These are phyloP conservation scores for Chiloscyllium plagiosum DNA, from an alignment of 2,113 vertebrate genomes.

Conservation along the genomic window DNA sequence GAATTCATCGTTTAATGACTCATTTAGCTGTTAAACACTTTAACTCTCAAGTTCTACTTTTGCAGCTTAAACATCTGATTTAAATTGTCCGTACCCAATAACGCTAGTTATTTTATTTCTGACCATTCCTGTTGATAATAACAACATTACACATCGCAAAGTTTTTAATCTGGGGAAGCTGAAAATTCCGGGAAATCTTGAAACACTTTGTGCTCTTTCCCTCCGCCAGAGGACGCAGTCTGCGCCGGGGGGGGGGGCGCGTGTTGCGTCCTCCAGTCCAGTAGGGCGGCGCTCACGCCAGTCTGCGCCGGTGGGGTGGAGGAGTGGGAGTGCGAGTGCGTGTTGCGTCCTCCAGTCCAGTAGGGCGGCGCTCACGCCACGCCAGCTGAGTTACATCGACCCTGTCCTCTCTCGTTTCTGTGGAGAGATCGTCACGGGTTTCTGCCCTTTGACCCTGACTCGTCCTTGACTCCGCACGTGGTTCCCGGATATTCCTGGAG, in stretches of 20 bases:
- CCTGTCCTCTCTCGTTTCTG: constrained; percentile 23
- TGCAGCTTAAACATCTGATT: not conserved
- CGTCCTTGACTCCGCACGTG: not conserved
- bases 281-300: too few species aligned
- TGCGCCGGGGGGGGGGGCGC: too few species aligned
- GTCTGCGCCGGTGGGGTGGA: too few species aligned
- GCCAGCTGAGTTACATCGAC: constrained; percentile 42
- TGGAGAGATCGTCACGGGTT: not conserved
- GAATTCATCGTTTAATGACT: too few species aligned
- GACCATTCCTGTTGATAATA: not conserved
- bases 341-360: not conserved
- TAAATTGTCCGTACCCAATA: not conserved
- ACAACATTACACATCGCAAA: not conserved
- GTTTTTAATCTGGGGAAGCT: not conserved
- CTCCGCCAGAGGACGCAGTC: not conserved
- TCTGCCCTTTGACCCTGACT: constrained; percentile 1
- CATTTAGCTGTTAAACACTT: too few species aligned
- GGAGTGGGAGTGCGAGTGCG: too few species aligned
- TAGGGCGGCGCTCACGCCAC: not conserved
- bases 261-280: too few species aligned
- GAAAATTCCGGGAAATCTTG: not conserved
- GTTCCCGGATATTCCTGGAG: not conserved
- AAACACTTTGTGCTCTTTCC: not conserved
- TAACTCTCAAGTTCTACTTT: not conserved
- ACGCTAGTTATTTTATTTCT: not conserved